A percentile compares a stretch with the other conserved stretches of the same genome.
phyloP scores from a whole-genome alignment of 2,797 vertebrate species.

The Choloepus didactylus region DNA sequence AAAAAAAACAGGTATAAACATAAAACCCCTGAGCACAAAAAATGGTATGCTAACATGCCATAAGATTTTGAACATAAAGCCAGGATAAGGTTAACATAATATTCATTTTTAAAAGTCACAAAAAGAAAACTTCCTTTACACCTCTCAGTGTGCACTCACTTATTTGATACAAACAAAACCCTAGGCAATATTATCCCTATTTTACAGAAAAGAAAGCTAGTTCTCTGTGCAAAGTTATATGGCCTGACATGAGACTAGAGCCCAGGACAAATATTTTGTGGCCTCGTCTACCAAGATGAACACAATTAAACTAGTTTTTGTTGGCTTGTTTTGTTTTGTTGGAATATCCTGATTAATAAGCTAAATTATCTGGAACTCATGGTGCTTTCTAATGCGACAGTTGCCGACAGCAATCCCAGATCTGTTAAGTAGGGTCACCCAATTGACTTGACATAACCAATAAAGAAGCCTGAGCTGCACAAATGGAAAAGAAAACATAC shows the following conservation, averaged over 20 bases:
- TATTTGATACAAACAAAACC: background rate
- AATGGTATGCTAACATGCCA: background rate
- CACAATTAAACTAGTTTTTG: background rate
- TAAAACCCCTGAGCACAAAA: background rate
- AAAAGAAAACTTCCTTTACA: background rate
- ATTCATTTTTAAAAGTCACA: constrained; percentile 8
- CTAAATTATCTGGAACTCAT: background rate
- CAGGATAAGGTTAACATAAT: constrained; percentile 56
- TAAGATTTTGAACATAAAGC: constrained; percentile 61
- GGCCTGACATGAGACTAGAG: background rate
- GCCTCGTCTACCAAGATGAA: background rate
- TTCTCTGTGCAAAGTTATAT: background rate
- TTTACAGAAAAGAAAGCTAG: background rate
- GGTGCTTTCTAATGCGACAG: background rate
- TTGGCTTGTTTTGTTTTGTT: background rate
- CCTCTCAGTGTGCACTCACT: background rate
- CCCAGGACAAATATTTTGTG: background rate
- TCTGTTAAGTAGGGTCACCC: background rate
- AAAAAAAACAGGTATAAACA: background rate
- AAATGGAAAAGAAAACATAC: background rate
- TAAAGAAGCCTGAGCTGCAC: background rate
- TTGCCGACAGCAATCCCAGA: background rate
- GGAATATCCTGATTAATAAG: background rate
- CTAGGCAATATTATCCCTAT: background rate
- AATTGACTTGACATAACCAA: background rate